These are phyloP conservation scores for Coreoperca whiteheadi DNA, from an alignment of 2,113 vertebrate genomes.

Conservation along the genomic window DNA sequence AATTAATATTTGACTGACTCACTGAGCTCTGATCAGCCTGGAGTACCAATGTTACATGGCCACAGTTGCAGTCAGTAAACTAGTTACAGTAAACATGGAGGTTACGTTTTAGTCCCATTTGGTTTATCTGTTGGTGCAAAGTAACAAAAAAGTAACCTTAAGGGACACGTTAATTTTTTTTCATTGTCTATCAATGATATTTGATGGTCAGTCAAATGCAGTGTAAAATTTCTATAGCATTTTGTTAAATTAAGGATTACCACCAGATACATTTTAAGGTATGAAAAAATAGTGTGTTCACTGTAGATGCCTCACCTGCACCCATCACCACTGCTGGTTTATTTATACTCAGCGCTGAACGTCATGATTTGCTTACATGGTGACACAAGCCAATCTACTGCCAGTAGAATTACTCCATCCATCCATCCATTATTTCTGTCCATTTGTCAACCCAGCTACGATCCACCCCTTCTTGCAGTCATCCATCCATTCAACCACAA, in stretches of 20 bases:
- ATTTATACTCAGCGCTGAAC: neutral
- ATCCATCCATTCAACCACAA: neutral
- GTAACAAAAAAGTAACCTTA: neutral
- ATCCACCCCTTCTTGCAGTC: neutral
- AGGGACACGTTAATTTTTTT: neutral
- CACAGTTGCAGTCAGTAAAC: neutral
- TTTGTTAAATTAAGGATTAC: neutral
- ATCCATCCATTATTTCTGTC: neutral
- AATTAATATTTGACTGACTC: constrained; percentile 27
- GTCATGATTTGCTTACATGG: neutral
- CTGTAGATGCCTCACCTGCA: neutral
- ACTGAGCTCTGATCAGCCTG: neutral
- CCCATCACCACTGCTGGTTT: neutral
- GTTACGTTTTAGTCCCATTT: neutral
- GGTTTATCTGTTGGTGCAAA: neutral
- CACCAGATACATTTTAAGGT: neutral
- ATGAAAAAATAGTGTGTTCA: neutral
- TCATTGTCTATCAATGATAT: neutral
- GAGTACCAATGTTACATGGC: too few relatives aligned
- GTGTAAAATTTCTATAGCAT: neutral
- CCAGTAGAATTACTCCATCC: neutral
- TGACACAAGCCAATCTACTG: neutral
- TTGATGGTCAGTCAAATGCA: neutral
- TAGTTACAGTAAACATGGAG: neutral
- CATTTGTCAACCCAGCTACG: neutral